Conservation (phyloP, 2,888 invertebrate species). For the Drosophila meridiana region DNA sequence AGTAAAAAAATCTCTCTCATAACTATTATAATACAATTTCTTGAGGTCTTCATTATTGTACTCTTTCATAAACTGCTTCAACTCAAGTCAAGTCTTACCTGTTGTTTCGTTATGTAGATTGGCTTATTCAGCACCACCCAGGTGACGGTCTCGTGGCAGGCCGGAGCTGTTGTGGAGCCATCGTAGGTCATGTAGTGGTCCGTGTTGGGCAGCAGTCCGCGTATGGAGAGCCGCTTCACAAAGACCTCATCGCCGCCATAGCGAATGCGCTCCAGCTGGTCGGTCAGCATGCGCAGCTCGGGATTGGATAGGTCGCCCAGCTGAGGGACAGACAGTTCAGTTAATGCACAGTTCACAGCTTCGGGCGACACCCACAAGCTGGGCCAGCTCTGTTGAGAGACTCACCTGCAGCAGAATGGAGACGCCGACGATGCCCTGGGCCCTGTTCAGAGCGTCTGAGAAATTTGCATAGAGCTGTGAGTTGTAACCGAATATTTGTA, state of each 20-base stretch:
- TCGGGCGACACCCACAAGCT: not conserved
- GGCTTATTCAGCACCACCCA: slow-evolving; percentile 99
- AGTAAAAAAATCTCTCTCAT: no score
- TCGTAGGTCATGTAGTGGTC: slow-evolving; percentile 99
- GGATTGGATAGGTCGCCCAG: slow-evolving; percentile 96
- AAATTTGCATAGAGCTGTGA: slow-evolving; percentile 98
- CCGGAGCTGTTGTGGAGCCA: slow-evolving; percentile 98
- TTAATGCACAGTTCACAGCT: not conserved
- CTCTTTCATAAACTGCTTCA: no score
- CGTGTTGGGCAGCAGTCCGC: slow-evolving; percentile 95
- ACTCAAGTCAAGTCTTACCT: slow-evolving; percentile 87
- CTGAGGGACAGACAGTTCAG: slow-evolving; percentile 85
- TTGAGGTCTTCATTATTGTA: no score
- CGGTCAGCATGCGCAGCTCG: slow-evolving; percentile 95
- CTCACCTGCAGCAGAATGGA: slow-evolving; percentile 96
- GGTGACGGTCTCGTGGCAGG: slow-evolving; percentile 99
- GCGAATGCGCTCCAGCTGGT: slow-evolving; percentile 95
- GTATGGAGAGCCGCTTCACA: slow-evolving; percentile 93
- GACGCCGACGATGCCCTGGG: slow-evolving; percentile 97
- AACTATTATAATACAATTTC: no score
- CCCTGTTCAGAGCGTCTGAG: slow-evolving; percentile 96
- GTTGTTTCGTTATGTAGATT: slow-evolving; percentile 98
- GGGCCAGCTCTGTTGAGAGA: slow-evolving; percentile 2
- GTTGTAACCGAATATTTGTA: slow-evolving; percentile 99
- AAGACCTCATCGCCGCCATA: slow-evolving; percentile 95